phyloP scores from a whole-genome alignment of 2,888 invertebrate species.

The Napeogenes sylphis region DNA sequence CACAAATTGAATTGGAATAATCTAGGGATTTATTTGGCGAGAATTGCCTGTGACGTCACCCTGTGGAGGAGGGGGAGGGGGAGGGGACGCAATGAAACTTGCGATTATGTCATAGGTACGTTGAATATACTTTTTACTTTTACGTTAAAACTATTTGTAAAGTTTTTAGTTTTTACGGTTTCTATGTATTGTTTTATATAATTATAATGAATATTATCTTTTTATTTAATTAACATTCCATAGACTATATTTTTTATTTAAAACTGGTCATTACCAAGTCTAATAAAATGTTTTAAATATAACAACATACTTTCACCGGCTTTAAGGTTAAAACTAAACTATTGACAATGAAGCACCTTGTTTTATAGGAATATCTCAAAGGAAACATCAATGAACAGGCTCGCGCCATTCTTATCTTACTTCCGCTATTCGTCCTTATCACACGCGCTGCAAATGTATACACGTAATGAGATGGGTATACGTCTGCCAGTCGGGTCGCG shows the following conservation, averaged over 20 bases:
- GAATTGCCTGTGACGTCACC: slow-evolving; percentile 46
- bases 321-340: too few relatives aligned
- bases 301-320: too few relatives aligned
- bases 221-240: too few relatives aligned
- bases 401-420: slow-evolving; percentile 57
- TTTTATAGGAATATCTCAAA: slow-evolving; percentile 42
- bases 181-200: not conserved
- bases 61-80: not conserved
- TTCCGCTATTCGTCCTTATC: slow-evolving; percentile 60
- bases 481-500: slow-evolving; percentile 39
- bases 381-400: slow-evolving; percentile 66
- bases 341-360: slow-evolving; percentile 9
- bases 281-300: not conserved
- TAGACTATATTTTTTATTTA: too few relatives aligned
- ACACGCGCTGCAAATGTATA: slow-evolving; percentile 33
- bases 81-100: slow-evolving; percentile 26
- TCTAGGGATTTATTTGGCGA: slow-evolving; percentile 14
- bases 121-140: not conserved
- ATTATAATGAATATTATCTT: not conserved
- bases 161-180: too few relatives aligned
- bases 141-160: too few relatives aligned
- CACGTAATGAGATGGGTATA: slow-evolving; percentile 39
- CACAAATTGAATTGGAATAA: slow-evolving; percentile 18
- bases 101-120: not conserved
- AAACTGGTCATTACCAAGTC: too few relatives aligned